Conservation (phyloP, 2,113 vertebrate species). For the Conger conger region DNA sequence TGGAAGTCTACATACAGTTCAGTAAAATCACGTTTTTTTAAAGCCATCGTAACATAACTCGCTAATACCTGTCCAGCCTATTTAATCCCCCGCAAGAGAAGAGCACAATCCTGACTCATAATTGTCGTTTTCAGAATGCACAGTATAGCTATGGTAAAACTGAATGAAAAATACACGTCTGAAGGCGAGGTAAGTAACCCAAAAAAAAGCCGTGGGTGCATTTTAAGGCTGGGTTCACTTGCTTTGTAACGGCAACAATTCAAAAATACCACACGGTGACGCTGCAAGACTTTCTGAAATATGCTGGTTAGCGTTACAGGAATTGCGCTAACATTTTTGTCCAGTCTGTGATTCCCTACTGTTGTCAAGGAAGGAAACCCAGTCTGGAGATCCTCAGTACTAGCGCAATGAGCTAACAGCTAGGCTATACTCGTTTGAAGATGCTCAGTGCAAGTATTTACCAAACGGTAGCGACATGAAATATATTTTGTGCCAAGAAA, state of each 20-base stretch:
- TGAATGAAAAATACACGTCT: neutral
- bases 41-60: neutral
- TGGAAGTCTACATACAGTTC: neutral
- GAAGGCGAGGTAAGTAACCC: neutral
- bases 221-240: neutral
- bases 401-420: neutral
- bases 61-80: neutral
- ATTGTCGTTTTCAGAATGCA: neutral
- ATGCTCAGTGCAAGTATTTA: neutral
- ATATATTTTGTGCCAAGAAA: neutral
- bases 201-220: neutral
- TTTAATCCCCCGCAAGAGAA: neutral
- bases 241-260: neutral
- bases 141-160: neutral
- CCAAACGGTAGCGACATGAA: neutral
- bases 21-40: neutral
- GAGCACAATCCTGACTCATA: neutral
- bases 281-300: neutral
- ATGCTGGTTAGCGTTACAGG: neutral
- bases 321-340: neutral
- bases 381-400: neutral
- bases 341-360: neutral
- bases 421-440: neutral
- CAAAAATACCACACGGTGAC: neutral
- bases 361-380: constrained; percentile 1